Percentiles rank a stretch among this genome's conserved stretches.
These are phyloP conservation scores for Carapus acus DNA, from an alignment of 2,797 vertebrate genomes.

Conservation along the genomic window DNA sequence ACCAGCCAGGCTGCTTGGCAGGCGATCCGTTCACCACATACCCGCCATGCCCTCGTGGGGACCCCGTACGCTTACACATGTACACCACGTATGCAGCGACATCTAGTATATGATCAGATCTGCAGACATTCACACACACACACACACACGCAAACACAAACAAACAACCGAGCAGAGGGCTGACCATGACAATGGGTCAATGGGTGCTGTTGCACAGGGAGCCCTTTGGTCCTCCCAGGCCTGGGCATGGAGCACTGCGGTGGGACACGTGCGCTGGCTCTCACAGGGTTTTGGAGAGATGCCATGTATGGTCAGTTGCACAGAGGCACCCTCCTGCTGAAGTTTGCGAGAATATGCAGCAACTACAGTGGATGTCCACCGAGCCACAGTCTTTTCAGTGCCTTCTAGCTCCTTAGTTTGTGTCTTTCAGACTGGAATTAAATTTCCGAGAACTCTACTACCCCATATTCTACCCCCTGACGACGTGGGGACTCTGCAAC, in stretches of 20 bases:
- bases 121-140: constrained; percentile 12
- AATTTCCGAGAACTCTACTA: too few relatives aligned
- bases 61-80: constrained; percentile 19
- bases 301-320: constrained; percentile 60
- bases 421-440: too few relatives aligned
- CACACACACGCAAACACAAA: too few relatives aligned
- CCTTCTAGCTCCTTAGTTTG: neutral
- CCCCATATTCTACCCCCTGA: too few relatives aligned
- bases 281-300: constrained; percentile 47
- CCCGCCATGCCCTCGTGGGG: constrained; percentile 42
- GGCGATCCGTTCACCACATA: constrained; percentile 47
- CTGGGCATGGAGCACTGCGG: constrained; percentile 59
- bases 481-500: too few relatives aligned
- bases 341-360: constrained; percentile 43
- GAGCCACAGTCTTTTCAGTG: neutral
- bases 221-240: constrained; percentile 49
- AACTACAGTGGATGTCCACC: constrained; percentile 32
- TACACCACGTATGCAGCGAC: constrained; percentile 9
- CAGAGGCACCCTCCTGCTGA: constrained; percentile 58
- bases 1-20: constrained; percentile 47
- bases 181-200: constrained; percentile 45
- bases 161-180: constrained; percentile 9
- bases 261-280: constrained; percentile 42
- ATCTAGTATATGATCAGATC: constrained; percentile 1
- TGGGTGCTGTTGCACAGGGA: constrained; percentile 44